Evolutionary conservation across 2,113 vertebrate genomes (phyloP).

Genomic region (Nycticebus coucang): DNA sequence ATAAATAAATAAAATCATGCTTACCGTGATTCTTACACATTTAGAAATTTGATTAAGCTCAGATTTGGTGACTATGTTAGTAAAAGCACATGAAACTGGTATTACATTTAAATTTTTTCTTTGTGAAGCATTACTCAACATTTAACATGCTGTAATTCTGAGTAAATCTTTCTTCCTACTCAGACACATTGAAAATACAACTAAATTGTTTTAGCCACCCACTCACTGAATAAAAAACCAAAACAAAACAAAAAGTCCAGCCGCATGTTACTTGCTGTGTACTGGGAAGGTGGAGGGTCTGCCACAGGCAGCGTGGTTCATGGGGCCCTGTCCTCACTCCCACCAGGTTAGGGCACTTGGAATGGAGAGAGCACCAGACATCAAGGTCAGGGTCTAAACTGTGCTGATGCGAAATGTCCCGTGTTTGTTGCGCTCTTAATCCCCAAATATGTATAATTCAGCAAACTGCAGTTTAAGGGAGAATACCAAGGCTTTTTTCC

Average conservation of each 20-base stretch:
- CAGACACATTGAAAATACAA: constrained; percentile 68
- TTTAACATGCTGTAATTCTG: constrained; percentile 64
- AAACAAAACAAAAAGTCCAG: neutral
- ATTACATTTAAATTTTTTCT: constrained; percentile 52
- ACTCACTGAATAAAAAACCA: constrained; percentile 26
- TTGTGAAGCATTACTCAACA: constrained; percentile 63
- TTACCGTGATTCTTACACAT: constrained; percentile 37
- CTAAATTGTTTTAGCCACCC: constrained; percentile 61
- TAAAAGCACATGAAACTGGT: constrained; percentile 67
- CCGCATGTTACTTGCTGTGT: neutral
- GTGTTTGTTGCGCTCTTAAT: neutral
- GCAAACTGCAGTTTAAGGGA: neutral
- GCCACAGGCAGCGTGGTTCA: neutral
- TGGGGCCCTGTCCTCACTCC: neutral
- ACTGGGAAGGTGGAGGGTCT: constrained; percentile 44
- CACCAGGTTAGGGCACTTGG: neutral
- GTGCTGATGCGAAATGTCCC: neutral
- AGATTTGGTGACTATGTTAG: constrained; percentile 57
- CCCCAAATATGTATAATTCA: neutral
- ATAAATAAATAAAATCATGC: neutral
- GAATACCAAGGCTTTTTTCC: neutral
- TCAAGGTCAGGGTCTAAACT: neutral
- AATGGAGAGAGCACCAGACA: neutral
- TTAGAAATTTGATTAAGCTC: constrained; percentile 55
- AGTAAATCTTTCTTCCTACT: constrained; percentile 67